These are phyloP conservation scores for Vanessa cardui DNA, from an alignment of 2,888 invertebrate genomes.

Conservation along the genomic window DNA sequence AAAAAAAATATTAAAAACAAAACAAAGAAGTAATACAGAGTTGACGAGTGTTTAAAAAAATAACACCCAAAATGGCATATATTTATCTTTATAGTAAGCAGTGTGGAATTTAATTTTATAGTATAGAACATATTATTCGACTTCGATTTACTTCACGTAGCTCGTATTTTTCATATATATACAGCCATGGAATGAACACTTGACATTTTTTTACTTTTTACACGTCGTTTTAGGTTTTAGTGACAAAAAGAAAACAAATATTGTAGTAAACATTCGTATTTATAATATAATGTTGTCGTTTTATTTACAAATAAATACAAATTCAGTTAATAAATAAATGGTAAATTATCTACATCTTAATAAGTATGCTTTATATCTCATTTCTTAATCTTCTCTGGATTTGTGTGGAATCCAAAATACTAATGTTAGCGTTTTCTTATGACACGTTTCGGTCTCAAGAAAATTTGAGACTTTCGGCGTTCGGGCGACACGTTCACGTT, in stretches of 20 bases:
- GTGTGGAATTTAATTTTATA: too few species aligned
- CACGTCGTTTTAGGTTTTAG: conserved; percentile 14
- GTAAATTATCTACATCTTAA: conserved; percentile 84
- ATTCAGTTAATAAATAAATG: conserved; percentile 84
- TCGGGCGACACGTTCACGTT: conserved; percentile 83
- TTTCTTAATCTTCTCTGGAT: conserved; percentile 81
- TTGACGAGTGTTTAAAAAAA: too few species aligned
- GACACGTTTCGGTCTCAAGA: conserved; percentile 82
- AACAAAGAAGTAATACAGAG: too few species aligned
- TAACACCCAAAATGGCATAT: too few species aligned
- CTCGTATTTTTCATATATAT: neutral
- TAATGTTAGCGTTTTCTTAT: conserved; percentile 81
- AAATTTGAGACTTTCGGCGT: conserved; percentile 82
- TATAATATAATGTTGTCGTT: conserved; percentile 82
- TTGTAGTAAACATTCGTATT: conserved; percentile 83
- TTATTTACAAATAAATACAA: conserved; percentile 84
- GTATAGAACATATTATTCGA: too few species aligned
- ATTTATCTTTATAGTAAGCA: too few species aligned
- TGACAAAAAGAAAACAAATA: conserved; percentile 69
- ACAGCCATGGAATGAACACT: too few species aligned
- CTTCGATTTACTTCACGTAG: too few species aligned
- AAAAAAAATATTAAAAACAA: too few species aligned
- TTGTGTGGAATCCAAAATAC: conserved; percentile 79
- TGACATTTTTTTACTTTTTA: neutral
- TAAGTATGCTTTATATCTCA: conserved; percentile 82